Percentiles rank a stretch among this genome's conserved stretches.
These are phyloP conservation scores for Hypselothyrea guttata DNA, from an alignment of 2,888 invertebrate genomes.

Conservation along the genomic window DNA sequence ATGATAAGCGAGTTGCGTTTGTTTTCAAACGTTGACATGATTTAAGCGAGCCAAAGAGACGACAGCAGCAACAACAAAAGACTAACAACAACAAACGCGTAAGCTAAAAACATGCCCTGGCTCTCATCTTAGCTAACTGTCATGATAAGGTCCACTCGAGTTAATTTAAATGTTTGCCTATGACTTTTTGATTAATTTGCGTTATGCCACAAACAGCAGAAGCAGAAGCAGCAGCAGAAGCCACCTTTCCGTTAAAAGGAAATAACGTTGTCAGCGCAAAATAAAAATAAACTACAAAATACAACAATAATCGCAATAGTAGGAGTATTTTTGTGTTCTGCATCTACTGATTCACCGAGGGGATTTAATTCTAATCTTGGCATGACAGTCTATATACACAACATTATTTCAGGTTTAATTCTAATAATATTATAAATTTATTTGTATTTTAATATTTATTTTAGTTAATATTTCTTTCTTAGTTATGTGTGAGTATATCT, in stretches of 20 bases:
- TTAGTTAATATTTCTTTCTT: too few relatives aligned
- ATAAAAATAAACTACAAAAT: too few relatives aligned
- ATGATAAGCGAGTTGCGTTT: slow-evolving; percentile 53
- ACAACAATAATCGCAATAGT: too few relatives aligned
- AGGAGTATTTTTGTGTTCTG: too few relatives aligned
- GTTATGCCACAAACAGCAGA: slow-evolving; percentile 16
- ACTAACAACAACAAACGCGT: slow-evolving; percentile 11
- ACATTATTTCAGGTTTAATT: too few relatives aligned
- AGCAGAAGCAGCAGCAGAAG: not conserved
- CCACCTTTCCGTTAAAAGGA: not conserved
- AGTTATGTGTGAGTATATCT: too few relatives aligned
- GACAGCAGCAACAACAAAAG: slow-evolving; percentile 7
- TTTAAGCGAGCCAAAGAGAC: slow-evolving; percentile 41
- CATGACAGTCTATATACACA: too few relatives aligned
- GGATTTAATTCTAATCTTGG: too few relatives aligned
- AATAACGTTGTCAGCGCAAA: not conserved
- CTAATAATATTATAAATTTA: too few relatives aligned
- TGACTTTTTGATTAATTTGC: slow-evolving; percentile 35
- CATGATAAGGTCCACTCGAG: slow-evolving; percentile 39
- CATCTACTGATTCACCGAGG: too few relatives aligned
- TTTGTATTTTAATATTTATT: too few relatives aligned
- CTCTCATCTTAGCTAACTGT: slow-evolving; percentile 41
- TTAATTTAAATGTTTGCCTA: slow-evolving; percentile 43
- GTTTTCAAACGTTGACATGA: slow-evolving; percentile 55
- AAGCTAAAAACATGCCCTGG: slow-evolving; percentile 24